Evolutionary conservation across 2,797 vertebrate genomes (phyloP).

Genomic region (Enteromius paludinosus): DNA sequence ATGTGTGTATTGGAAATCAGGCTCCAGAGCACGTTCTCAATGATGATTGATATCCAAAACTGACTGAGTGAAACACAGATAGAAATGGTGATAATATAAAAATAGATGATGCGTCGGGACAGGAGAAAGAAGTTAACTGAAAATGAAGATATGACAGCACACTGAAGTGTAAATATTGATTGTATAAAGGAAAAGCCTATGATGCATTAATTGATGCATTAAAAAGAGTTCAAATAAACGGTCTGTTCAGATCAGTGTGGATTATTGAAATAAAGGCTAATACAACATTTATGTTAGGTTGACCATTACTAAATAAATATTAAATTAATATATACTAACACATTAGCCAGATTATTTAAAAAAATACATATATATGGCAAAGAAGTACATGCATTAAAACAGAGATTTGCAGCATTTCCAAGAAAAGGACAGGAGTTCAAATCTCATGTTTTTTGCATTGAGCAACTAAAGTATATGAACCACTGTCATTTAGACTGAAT

Average conservation of each 20-base stretch:
- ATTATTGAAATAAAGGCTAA: not conserved
- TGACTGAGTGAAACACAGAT: not conserved
- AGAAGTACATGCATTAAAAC: conserved; percentile 22
- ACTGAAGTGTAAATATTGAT: conserved; percentile 9
- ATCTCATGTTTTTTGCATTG: not conserved
- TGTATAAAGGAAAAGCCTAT: not conserved
- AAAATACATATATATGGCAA: too few species aligned
- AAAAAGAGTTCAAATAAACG: not conserved
- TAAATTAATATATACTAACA: not conserved
- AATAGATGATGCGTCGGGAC: not conserved
- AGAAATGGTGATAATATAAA: not conserved
- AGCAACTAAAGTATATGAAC: conserved; percentile 1
- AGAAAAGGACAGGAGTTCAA: too few species aligned
- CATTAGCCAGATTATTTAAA: not conserved
- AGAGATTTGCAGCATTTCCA: conserved; percentile 11
- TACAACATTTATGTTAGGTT: not conserved
- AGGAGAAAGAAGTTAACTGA: not conserved
- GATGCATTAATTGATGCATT: not conserved
- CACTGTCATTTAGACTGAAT: not conserved
- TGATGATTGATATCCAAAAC: not conserved
- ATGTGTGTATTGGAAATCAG: not conserved
- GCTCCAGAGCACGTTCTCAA: not conserved
- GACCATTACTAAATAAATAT: too few species aligned
- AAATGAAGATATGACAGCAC: conserved; percentile 50
- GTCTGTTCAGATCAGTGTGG: not conserved